A percentile compares a stretch with the other conserved stretches of the same genome.
These are phyloP conservation scores for Sarcophaga subvicina DNA, from an alignment of 2,888 invertebrate genomes.

Conservation along the genomic window DNA sequence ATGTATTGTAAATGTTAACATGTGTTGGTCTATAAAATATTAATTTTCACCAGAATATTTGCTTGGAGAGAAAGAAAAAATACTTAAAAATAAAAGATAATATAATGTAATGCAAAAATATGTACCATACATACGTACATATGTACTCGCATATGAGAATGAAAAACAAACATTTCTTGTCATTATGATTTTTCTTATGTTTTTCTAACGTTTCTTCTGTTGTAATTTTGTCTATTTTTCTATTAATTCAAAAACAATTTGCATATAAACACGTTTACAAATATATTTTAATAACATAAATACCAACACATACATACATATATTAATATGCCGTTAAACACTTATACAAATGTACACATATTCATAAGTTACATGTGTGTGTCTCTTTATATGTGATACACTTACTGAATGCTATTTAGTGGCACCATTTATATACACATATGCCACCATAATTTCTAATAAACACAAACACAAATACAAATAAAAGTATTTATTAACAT, in stretches of 20 bases:
- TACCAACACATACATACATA: not conserved
- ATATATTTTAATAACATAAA: not conserved
- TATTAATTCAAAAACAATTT: constrained; percentile 11
- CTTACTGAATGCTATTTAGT: too few relatives aligned
- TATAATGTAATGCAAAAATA: not conserved
- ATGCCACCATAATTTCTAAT: not conserved
- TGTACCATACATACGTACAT: too few relatives aligned
- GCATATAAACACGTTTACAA: constrained; percentile 20
- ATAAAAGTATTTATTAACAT: not conserved
- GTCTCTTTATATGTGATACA: too few relatives aligned
- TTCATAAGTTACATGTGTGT: too few relatives aligned
- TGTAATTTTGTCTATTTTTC: not conserved
- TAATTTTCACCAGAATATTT: not conserved
- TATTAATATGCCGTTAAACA: too few relatives aligned
- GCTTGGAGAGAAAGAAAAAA: not conserved
- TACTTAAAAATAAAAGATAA: not conserved
- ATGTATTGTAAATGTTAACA: not conserved
- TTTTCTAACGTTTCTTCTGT: not conserved
- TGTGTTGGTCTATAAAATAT: not conserved
- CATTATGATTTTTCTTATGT: not conserved
- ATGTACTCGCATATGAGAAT: not conserved
- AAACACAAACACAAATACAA: not conserved
- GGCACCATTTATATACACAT: not conserved
- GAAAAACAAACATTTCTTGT: constrained; percentile 9
- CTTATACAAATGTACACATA: too few relatives aligned